Evolutionary conservation across 1,140 invertebrate species (phyloP), one percentile per base, ranked within the genome.

Genomic region (Sitobion miscanthi): DNA sequence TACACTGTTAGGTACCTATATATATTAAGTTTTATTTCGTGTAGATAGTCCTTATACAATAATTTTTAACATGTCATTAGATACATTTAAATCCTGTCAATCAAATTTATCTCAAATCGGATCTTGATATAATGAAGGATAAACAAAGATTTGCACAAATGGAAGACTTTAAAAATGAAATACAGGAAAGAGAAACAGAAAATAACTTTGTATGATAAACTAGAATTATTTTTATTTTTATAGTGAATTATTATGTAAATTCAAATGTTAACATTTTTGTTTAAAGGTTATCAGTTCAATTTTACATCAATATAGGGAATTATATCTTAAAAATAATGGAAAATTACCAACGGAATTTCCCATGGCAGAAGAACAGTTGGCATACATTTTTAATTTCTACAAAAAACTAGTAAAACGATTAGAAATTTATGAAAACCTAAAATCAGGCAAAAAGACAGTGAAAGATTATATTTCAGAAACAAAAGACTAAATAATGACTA

Each of bases 271-370:
- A 69, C 3, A n/a, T 25, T 69, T 69, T 69, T 69, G 38, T 69
- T 69, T 69, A n/a, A 69, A 69, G 62, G 62, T 69, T n/a, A n/a
- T 69, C 62, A 69, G 62, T n/a, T n/a, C 62, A 69, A 69, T 69
- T 69, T 69, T 69, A n/a, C 62, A 69, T 25, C 62, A 69, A 30
- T 69, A 69, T 17, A 69, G 62, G 30, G 62, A 69, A 69, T 69
- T 69, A 69, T 69, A n/a, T 17, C 14, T 69, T 0, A n/a, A n/a
- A 69, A 69, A 69, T 69, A 69, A 69, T 69, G 62, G 62, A n/a
- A 69, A n/a, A 69, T n/a, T 69, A n/a, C 62, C 62, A 69, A 69
- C 14, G 5, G 62, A n/a, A n/a, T 69, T 69, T n/a, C 62, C 62
- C 9, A 14, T 25, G 30, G 62, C 30, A 69, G 62, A 69, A 69